Evolutionary conservation across 2,113 vertebrate genomes (phyloP).

Genomic region (Oriolus oriolus): DNA sequence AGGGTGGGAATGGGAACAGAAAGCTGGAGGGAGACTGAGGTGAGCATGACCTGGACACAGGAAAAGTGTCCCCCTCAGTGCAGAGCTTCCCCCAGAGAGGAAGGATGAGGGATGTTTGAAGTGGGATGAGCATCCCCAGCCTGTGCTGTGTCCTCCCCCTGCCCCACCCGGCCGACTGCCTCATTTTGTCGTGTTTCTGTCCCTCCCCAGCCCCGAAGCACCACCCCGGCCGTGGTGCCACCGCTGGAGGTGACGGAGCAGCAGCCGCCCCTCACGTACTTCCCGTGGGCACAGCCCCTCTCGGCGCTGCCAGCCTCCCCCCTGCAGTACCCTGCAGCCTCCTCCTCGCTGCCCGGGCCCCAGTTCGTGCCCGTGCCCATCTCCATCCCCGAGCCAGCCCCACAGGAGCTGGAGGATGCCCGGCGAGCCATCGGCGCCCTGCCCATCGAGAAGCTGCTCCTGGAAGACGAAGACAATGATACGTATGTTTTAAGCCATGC

Average conservation of each 20-base stretch:
- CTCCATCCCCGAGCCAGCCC: constrained; percentile 78
- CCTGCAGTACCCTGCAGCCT: constrained; percentile 78
- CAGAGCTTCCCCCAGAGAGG: background rate
- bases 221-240: constrained; percentile 65
- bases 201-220: constrained; percentile 75
- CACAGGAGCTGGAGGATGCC: constrained; percentile 76
- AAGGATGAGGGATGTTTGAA: background rate
- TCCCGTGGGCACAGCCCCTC: constrained; percentile 89
- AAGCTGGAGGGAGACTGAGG: background rate
- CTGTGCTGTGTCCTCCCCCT: background rate
- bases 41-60: background rate
- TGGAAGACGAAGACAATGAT: constrained; percentile 76
- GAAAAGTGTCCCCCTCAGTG: background rate
- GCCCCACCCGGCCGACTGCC: background rate
- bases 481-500: constrained; percentile 78
- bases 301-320: constrained; percentile 76
- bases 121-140: background rate
- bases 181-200: background rate
- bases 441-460: constrained; percentile 89
- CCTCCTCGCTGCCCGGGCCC: constrained; percentile 71
- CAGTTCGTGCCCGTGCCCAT: constrained; percentile 83
- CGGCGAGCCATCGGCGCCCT: constrained; percentile 66
- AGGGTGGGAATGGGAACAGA: background rate
- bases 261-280: constrained; percentile 80
- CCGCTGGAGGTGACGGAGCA: constrained; percentile 83